Evolutionary conservation across 2,797 vertebrate species (phyloP), one percentile per base, ranked within the genome.

Genomic region (Erpetoichthys calabaricus): DNA sequence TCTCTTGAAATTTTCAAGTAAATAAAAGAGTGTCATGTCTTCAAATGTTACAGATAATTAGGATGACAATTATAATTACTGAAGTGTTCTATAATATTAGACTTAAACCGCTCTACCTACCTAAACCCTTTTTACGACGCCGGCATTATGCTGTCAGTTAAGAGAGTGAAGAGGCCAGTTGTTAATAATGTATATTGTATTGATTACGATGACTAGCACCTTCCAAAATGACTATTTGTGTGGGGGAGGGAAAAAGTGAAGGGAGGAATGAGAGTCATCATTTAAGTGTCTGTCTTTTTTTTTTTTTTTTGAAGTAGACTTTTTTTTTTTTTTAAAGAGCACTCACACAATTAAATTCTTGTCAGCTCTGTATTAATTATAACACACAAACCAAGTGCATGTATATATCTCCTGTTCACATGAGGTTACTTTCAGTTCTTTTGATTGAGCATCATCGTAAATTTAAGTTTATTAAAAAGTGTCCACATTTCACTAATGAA

Each of bases 1-100:
- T 67, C 56, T 61, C 62, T 47, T 50, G 58, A 25, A 25, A 66
- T 65, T 73, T 70, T 65, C 65, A 73, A 72, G 76, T 77, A 75
- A 83, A 82, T 74, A 76, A 89, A 88, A 75, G 69, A 67, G 67
- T 73, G 72, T 73, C 76, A 82, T 78, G 76, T 69, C 83, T 84
- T 88, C 80, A 85, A 81, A 83, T 80, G 81, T 73, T 79, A 77
- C 77, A 72, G 85, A 91, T 91, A 91, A 94, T 92, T 89, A 94
- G 85, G 76, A 80, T 94, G 89, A 89, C 88, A 91, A 80, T 85
- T 83, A 80, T 88, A 90, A 87, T 81, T 83, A 78, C 74, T 72
- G 82, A 72, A 83, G 79, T 84, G 80, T 83, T 81, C 81, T 85
- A 84, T 89, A 89, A 89, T 91, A 86, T 80, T 73, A 77, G 85